These are phyloP conservation scores for Brachylomia viminalis DNA, from an alignment of 2,888 invertebrate species.

Conservation along the genomic window DNA sequence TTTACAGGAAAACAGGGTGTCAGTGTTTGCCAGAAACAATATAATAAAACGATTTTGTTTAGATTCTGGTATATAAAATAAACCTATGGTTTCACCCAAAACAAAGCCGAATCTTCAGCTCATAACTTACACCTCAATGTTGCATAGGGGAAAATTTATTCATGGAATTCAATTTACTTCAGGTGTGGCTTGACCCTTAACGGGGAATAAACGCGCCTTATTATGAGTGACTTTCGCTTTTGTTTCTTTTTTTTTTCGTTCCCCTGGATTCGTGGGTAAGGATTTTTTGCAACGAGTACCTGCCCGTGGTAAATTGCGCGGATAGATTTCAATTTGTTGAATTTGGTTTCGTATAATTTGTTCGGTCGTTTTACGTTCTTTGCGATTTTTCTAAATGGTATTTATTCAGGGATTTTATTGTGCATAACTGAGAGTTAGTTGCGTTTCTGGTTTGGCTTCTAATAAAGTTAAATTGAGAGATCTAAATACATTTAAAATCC, in stretches of 20 bases:
- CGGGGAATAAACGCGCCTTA: slow-evolving; percentile 85
- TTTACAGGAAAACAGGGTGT: background rate
- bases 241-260: slow-evolving; percentile 76
- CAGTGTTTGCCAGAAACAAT: background rate
- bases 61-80: background rate
- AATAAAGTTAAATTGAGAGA: background rate
- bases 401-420: background rate
- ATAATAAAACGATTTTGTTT: too few relatives aligned
- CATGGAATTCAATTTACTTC: slow-evolving; percentile 88
- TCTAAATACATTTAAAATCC: background rate
- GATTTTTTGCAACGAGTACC: slow-evolving; percentile 42
- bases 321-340: slow-evolving; percentile 61
- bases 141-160: slow-evolving; percentile 82
- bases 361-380: slow-evolving; percentile 25
- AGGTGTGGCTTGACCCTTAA: slow-evolving; percentile 88
- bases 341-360: slow-evolving; percentile 42
- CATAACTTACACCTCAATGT: slow-evolving; percentile 64
- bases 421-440: background rate
- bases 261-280: slow-evolving; percentile 42
- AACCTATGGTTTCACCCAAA: background rate
- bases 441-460: background rate
- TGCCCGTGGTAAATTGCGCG: slow-evolving; percentile 45
- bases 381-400: slow-evolving; percentile 1
- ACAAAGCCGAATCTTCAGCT: slow-evolving; percentile 39
- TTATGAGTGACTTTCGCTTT: slow-evolving; percentile 82